phyloP scores from a whole-genome alignment of 2,113 vertebrate species.

The Ia io region DNA sequence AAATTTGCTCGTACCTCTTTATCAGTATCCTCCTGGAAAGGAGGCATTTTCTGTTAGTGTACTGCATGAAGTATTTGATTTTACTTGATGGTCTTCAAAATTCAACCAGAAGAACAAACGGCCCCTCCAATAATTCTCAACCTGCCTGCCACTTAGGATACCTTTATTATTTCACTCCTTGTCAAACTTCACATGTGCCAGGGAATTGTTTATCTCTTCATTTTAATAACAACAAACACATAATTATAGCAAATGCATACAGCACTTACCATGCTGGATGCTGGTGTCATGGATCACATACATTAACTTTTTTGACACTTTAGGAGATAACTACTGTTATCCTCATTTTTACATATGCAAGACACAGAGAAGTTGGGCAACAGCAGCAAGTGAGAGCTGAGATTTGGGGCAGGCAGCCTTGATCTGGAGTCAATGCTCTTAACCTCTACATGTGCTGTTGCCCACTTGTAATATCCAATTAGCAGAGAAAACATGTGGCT shows the following conservation, averaged over 20 bases:
- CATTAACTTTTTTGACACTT: neutral
- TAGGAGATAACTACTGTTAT: neutral
- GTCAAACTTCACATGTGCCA: neutral
- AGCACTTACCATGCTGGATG: neutral
- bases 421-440: neutral
- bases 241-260: neutral
- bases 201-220: neutral
- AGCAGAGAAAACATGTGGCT: neutral
- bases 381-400: neutral
- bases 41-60: conserved; percentile 39
- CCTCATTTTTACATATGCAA: neutral
- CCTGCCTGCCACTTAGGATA: neutral
- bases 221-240: neutral
- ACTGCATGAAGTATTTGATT: conserved; percentile 29
- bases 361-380: neutral
- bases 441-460: neutral
- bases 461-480: neutral
- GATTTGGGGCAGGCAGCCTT: neutral
- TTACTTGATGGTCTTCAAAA: conserved; percentile 39
- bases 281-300: neutral
- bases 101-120: conserved; percentile 48
- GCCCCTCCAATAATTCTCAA: neutral
- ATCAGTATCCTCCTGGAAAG: conserved; percentile 51
- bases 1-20: conserved; percentile 47
- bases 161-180: neutral